phyloP scores from a whole-genome alignment of 2,797 vertebrate genomes.

The Phoebastria nigripes region DNA sequence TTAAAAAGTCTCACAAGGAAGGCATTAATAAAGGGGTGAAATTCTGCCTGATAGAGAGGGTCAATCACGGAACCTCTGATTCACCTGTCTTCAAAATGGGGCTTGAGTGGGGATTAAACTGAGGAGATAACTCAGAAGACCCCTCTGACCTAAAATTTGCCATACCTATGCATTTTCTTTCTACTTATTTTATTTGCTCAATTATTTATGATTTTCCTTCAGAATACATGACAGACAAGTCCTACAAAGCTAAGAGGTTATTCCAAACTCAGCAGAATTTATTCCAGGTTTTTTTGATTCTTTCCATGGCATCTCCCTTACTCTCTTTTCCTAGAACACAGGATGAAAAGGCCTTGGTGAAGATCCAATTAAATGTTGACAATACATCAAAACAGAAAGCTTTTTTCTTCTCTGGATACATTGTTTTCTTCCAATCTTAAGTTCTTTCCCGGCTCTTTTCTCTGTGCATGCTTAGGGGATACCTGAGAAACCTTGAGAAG shows the following conservation, averaged over 20 bases:
- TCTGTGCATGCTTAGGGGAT: neutral
- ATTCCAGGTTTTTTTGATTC: neutral
- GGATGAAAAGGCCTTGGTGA: neutral
- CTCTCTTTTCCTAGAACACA: neutral
- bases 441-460: neutral
- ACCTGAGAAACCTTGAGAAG: neutral
- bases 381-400: neutral
- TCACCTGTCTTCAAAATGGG: neutral
- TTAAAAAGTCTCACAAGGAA: neutral
- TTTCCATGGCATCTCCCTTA: neutral
- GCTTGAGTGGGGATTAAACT: neutral
- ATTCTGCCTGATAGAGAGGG: neutral
- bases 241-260: neutral
- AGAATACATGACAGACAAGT: neutral
- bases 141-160: neutral
- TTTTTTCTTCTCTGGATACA: neutral
- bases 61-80: neutral
- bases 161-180: neutral
- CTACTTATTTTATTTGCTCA: neutral
- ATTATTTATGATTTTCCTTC: neutral
- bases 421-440: neutral
- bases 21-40: neutral
- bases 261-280: neutral
- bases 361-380: neutral
- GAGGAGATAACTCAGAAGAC: neutral